A percentile compares a stretch with the other conserved stretches of the same genome.
Evolutionary conservation across 2,113 vertebrate species (phyloP).

Genomic region (Pelusios castaneus): DNA sequence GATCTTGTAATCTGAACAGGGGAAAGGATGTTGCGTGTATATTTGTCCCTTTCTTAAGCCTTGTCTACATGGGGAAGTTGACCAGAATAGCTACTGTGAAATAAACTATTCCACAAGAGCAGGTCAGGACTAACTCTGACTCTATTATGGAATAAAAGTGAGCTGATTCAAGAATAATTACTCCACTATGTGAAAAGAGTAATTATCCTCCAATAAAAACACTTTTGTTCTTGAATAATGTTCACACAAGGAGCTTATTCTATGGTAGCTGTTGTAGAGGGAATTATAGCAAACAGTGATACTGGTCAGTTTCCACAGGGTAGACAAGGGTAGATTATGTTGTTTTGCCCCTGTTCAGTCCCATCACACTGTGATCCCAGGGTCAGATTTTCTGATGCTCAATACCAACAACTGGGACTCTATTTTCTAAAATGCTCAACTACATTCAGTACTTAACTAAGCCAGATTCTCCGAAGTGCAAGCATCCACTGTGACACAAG

Average conservation of each 20-base stretch:
- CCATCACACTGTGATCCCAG: not conserved
- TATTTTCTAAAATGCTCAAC: not conserved
- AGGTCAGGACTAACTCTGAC: not conserved
- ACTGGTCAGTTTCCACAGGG: not conserved
- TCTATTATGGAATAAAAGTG: not conserved
- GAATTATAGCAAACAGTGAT: no score
- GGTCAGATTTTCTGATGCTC: not conserved
- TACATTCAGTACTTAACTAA: not conserved
- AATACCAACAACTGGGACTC: not conserved
- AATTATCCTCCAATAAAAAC: not conserved
- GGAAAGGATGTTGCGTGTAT: not conserved
- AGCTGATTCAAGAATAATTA: not conserved
- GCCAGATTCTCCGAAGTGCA: not conserved
- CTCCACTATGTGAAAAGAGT: not conserved
- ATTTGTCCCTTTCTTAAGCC: not conserved
- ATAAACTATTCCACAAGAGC: not conserved
- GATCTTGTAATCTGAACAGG: not conserved
- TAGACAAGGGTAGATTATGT: not conserved
- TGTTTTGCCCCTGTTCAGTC: not conserved
- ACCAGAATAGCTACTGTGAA: not conserved
- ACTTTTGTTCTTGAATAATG: not conserved
- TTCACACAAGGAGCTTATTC: not conserved
- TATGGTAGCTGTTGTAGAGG: accelerated
- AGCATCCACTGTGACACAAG: not conserved
- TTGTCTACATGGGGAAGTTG: not conserved